Evolutionary conservation across 2,888 invertebrate genomes (phyloP).

Genomic region (Xanthorhoe spadicearia): DNA sequence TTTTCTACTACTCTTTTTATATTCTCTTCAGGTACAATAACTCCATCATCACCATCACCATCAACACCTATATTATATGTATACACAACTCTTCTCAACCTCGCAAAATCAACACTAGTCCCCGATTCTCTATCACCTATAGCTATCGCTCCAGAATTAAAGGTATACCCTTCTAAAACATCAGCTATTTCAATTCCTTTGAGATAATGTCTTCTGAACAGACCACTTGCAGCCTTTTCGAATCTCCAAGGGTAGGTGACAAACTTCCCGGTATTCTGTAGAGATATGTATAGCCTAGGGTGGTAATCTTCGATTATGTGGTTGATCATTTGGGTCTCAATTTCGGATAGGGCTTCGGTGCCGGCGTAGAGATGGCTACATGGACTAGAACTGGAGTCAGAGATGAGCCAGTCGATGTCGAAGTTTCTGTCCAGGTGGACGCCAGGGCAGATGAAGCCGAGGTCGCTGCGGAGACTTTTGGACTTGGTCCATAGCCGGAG

Average conservation of each 20-base stretch:
- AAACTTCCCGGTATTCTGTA: slow-evolving; percentile 90
- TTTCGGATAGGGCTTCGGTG: slow-evolving; percentile 86
- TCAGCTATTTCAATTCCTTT: slow-evolving; percentile 62
- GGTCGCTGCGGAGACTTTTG: slow-evolving; percentile 71
- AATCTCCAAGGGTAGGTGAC: slow-evolving; percentile 89
- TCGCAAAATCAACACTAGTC: slow-evolving; percentile 68
- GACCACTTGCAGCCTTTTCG: slow-evolving; percentile 73
- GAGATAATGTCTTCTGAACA: slow-evolving; percentile 65
- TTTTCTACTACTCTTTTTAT: slow-evolving; percentile 60
- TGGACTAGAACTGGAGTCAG: slow-evolving; percentile 83
- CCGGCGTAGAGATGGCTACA: slow-evolving; percentile 88
- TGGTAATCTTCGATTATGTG: slow-evolving; percentile 81
- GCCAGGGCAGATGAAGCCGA: slow-evolving; percentile 84
- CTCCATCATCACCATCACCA: slow-evolving; percentile 55
- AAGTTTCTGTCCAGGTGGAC: slow-evolving; percentile 92
- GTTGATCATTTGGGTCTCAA: slow-evolving; percentile 85
- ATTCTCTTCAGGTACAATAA: slow-evolving; percentile 60
- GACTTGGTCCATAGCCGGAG: slow-evolving; percentile 89
- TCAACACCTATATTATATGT: slow-evolving; percentile 67
- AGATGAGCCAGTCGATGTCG: slow-evolving; percentile 87
- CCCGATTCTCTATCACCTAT: slow-evolving; percentile 69
- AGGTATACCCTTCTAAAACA: slow-evolving; percentile 55
- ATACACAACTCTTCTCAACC: slow-evolving; percentile 56
- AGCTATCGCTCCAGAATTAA: slow-evolving; percentile 61
- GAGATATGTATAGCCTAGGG: slow-evolving; percentile 86